phyloP scores from a whole-genome alignment of 2,797 vertebrate genomes.

The Rhynchonycteris naso region DNA sequence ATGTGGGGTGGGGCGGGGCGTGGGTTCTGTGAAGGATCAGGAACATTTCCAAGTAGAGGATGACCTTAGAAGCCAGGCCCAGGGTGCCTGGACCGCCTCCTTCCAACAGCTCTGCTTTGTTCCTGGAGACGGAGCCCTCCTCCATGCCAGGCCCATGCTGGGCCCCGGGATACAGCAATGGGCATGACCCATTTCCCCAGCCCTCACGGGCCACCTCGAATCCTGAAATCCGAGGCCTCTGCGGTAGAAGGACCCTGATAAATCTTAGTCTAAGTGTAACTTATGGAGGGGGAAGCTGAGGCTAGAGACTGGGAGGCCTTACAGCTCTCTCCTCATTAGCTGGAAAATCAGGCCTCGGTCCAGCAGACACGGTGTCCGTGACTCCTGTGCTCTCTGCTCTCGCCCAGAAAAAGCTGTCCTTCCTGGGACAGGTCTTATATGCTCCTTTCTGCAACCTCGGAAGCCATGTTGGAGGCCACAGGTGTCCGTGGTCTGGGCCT shows the following conservation, averaged over 20 bases:
- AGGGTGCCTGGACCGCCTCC: accelerated
- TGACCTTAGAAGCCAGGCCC: neutral
- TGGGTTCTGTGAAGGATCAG: neutral
- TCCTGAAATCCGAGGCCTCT: neutral
- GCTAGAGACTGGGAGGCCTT: neutral
- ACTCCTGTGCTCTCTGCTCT: too few relatives aligned
- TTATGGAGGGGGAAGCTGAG: neutral
- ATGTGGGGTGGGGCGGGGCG: accelerated
- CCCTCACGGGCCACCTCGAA: neutral
- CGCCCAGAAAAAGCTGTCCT: neutral
- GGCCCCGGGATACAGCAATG: neutral
- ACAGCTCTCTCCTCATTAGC: accelerated
- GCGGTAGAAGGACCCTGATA: neutral
- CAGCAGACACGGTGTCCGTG: accelerated
- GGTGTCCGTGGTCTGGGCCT: neutral
- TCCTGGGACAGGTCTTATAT: neutral
- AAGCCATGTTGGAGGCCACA: neutral
- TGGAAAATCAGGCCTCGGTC: accelerated
- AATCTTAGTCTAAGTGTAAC: neutral
- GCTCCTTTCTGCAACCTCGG: neutral
- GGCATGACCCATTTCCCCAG: neutral
- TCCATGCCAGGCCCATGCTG: neutral
- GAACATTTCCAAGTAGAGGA: neutral
- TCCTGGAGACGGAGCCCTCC: neutral
- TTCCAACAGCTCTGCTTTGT: neutral